Percentiles rank a stretch among this genome's conserved stretches.
phyloP scores from a whole-genome alignment of 2,113 vertebrate species.

The Gobius niger region DNA sequence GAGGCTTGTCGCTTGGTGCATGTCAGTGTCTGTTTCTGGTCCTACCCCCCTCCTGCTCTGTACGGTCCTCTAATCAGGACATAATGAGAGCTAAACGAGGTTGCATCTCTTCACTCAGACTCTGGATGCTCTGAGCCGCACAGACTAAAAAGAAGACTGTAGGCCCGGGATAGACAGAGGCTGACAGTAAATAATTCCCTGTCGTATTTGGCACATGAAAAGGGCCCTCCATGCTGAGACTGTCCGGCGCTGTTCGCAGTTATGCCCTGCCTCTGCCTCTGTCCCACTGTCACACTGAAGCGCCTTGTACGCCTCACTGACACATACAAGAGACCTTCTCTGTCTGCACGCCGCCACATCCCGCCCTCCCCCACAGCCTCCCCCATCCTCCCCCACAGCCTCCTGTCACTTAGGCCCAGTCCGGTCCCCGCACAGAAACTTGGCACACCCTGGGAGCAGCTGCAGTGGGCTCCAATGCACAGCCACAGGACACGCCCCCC shows the following conservation, averaged over 20 bases:
- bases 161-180: slow-evolving; percentile 22
- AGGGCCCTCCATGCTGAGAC: slow-evolving; percentile 37
- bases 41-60: slow-evolving; percentile 58
- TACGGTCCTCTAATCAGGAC: slow-evolving; percentile 73
- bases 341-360: slow-evolving; percentile 67
- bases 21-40: slow-evolving; percentile 61
- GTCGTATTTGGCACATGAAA: slow-evolving; percentile 33
- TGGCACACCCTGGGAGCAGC: slow-evolving; percentile 79
- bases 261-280: slow-evolving; percentile 46
- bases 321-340: slow-evolving; percentile 70
- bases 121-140: slow-evolving; percentile 54
- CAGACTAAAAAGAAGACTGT: slow-evolving; percentile 26
- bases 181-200: slow-evolving; percentile 39
- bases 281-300: slow-evolving; percentile 65
- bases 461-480: slow-evolving; percentile 70
- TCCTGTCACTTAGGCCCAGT: slow-evolving; percentile 56
- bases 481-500: slow-evolving; percentile 65
- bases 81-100: slow-evolving; percentile 79
- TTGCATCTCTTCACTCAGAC: slow-evolving; percentile 66
- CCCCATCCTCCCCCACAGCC: slow-evolving; percentile 57
- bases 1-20: slow-evolving; percentile 33
- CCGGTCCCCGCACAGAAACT: slow-evolving; percentile 72
- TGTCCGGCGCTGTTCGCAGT: slow-evolving; percentile 14
- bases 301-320: slow-evolving; percentile 60
- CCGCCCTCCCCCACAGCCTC: slow-evolving; percentile 63